Percentiles rank a stretch among this genome's conserved stretches.
These are phyloP conservation scores for Rhyzopertha dominica DNA, from an alignment of 1,140 invertebrate genomes.

Conservation along the genomic window DNA sequence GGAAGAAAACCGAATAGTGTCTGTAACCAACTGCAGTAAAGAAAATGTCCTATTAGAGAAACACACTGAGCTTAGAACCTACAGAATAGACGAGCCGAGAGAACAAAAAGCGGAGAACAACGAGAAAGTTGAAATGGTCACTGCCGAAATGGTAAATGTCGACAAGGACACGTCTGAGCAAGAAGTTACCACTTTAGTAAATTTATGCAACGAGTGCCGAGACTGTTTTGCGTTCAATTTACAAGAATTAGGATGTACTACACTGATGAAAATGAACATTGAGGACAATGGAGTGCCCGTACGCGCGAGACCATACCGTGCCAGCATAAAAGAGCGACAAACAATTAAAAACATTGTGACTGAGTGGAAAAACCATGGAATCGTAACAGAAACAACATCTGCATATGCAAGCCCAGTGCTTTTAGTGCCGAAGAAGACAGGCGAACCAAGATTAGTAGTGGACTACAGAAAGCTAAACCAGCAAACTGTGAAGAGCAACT, in stretches of 20 bases:
- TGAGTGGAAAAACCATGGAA: conserved; percentile 2
- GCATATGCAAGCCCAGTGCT: conserved; percentile 7
- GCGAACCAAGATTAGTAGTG: conserved; percentile 7
- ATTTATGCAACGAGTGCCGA: no score
- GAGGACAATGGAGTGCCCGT: neutral
- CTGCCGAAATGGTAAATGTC: no score
- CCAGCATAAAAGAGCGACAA: neutral
- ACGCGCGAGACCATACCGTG: neutral
- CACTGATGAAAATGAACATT: neutral
- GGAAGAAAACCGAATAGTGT: no score
- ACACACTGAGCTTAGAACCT: no score
- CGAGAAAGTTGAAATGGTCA: no score
- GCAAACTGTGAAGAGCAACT: conserved; percentile 8
- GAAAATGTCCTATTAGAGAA: no score
- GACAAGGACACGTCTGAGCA: no score
- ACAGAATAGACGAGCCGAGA: no score
- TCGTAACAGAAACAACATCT: conserved; percentile 5
- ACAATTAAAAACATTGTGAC: neutral
- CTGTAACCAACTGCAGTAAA: no score
- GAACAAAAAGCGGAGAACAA: no score
- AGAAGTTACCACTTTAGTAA: no score
- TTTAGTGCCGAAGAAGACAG: no score
- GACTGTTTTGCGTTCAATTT: conserved; percentile 8
- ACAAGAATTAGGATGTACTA: conserved; percentile 4
- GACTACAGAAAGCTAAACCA: conserved; percentile 12